These are phyloP conservation scores for Mixornis gularis DNA, from an alignment of 2,113 vertebrate genomes.

Conservation along the genomic window DNA sequence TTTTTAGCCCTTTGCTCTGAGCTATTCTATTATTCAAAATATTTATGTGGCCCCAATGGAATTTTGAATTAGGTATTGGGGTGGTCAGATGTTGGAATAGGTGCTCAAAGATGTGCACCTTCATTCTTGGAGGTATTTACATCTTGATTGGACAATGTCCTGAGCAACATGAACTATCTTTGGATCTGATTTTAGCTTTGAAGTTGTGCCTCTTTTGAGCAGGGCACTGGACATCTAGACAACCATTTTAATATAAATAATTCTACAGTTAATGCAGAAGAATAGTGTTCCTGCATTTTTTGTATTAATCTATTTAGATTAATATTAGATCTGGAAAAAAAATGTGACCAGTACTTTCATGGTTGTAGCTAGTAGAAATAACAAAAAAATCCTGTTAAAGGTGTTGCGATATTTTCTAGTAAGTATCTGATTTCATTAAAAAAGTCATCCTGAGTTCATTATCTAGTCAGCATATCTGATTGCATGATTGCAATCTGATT, in stretches of 20 bases:
- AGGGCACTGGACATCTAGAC: neutral
- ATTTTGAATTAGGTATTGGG: neutral
- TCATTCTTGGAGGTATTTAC: neutral
- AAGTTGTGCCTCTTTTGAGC: neutral
- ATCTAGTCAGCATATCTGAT: neutral
- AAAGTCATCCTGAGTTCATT: neutral
- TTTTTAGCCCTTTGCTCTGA: conserved; percentile 4
- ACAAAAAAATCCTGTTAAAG: neutral
- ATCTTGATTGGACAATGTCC: neutral
- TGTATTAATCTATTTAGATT: neutral
- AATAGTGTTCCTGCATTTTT: neutral
- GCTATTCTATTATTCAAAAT: conserved; percentile 4
- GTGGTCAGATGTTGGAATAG: neutral
- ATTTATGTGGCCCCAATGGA: neutral
- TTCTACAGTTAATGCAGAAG: neutral
- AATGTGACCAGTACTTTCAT: neutral
- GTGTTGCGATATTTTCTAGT: neutral
- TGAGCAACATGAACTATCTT: neutral
- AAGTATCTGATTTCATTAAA: neutral
- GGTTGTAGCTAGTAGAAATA: neutral
- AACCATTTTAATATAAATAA: neutral
- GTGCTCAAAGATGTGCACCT: neutral
- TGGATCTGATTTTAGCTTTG: neutral
- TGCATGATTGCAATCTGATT: neutral
- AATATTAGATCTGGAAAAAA: neutral